Conservation (phyloP, 2,113 vertebrate species). For the Chaenogobius annularis region DNA sequence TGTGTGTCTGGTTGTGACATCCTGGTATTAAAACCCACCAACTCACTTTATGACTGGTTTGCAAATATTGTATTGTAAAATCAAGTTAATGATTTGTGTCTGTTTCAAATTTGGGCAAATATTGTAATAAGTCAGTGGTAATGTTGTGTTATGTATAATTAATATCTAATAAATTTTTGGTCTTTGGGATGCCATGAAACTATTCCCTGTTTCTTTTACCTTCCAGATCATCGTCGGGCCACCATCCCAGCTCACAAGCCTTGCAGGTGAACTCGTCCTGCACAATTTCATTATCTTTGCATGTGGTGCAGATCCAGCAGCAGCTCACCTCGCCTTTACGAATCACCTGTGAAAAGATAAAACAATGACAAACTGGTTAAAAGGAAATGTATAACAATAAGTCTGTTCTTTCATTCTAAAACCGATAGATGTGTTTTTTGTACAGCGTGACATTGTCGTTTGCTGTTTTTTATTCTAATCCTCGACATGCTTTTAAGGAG, state of each 20-base stretch:
- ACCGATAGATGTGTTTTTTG: slow-evolving; percentile 17
- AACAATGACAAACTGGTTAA: slow-evolving; percentile 6
- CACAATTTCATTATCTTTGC: slow-evolving; percentile 95
- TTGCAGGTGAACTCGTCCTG: slow-evolving; percentile 98
- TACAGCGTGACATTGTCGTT: slow-evolving; percentile 14
- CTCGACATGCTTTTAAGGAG: slow-evolving; percentile 45
- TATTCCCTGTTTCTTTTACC: slow-evolving; percentile 72
- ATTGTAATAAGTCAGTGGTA: too few species aligned
- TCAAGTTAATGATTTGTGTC: neutral
- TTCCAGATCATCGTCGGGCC: slow-evolving; percentile 88
- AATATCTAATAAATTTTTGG: too few species aligned
- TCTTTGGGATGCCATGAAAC: neutral
- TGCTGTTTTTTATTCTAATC: slow-evolving; percentile 47
- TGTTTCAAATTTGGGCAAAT: neutral
- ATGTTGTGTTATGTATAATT: too few species aligned
- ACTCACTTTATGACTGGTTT: neutral
- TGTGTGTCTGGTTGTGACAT: neutral
- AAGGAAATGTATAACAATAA: neutral
- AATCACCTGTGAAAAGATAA: slow-evolving; percentile 85
- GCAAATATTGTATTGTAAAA: neutral
- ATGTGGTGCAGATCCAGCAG: slow-evolving; percentile 98
- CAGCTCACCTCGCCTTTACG: slow-evolving; percentile 98
- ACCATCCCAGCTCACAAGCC: slow-evolving; percentile 96
- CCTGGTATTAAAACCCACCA: neutral
- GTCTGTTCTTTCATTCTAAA: slow-evolving; percentile 16